A percentile compares a stretch with the other conserved stretches of the same genome.
Conservation (phyloP, 2,888 invertebrate genomes). For the Sphaerophoria taeniata region DNA sequence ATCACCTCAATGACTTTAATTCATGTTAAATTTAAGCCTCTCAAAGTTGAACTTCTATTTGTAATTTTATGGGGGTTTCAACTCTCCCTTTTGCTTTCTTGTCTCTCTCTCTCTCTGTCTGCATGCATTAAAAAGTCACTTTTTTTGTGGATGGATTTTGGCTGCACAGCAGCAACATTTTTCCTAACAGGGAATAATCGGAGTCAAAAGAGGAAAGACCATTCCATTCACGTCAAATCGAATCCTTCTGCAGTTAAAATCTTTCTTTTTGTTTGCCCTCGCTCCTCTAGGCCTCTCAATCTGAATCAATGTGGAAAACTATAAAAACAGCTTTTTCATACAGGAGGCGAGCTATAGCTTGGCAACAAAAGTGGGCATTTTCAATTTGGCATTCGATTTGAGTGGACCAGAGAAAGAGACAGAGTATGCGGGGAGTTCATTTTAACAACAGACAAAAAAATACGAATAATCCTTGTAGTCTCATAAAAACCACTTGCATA, state of each 20-base stretch:
- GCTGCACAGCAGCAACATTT: constrained; percentile 50
- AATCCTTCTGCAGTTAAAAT: constrained; percentile 35
- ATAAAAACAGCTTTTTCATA: constrained; percentile 21
- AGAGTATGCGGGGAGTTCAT: constrained; percentile 9
- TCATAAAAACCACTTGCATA: constrained; percentile 67
- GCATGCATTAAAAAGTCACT: too few relatives aligned
- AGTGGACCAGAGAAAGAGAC: constrained; percentile 47
- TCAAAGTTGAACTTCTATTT: too few relatives aligned
- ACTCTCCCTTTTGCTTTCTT: too few relatives aligned
- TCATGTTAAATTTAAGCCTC: too few relatives aligned
- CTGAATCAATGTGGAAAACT: constrained; percentile 42
- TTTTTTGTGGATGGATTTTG: constrained; percentile 47
- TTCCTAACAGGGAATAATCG: constrained; percentile 31
- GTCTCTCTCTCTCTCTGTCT: too few relatives aligned
- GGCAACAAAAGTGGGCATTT: constrained; percentile 64
- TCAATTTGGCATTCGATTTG: constrained; percentile 71
- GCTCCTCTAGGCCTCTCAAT: constrained; percentile 16
- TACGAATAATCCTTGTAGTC: constrained; percentile 44
- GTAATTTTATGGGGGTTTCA: too few relatives aligned
- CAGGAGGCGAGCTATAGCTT: neutral
- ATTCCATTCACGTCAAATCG: constrained; percentile 11
- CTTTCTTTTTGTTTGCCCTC: constrained; percentile 22
- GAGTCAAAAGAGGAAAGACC: neutral
- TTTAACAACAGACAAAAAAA: constrained; percentile 28
- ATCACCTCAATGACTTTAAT: too few relatives aligned